Conservation (phyloP, 2,113 vertebrate genomes). For the Podilymbus podiceps region DNA sequence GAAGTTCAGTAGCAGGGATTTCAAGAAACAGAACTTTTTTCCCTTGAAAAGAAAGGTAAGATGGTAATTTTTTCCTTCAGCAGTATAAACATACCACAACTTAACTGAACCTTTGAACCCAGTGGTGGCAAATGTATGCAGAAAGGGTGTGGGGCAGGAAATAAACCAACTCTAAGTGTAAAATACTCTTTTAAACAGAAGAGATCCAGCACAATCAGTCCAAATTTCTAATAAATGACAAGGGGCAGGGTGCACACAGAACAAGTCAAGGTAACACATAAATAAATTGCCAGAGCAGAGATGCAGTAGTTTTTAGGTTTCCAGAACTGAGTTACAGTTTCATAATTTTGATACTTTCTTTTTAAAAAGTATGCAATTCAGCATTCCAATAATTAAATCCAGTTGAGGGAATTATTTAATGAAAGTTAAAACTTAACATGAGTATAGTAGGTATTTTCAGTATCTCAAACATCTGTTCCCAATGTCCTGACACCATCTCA, state of each 20-base stretch:
- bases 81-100: background rate
- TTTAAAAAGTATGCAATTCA: background rate
- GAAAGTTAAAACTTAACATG: background rate
- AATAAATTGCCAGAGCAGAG: background rate
- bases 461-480: slow-evolving; percentile 3
- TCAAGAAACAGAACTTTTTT: background rate
- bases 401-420: background rate
- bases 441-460: background rate
- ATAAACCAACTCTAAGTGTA: background rate
- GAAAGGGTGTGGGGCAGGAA: background rate
- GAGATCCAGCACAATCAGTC: background rate
- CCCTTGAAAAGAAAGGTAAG: background rate
- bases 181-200: background rate
- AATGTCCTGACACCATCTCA: background rate
- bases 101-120: background rate
- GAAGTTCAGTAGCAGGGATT: background rate
- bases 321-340: background rate
- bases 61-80: background rate
- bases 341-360: background rate
- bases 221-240: background rate
- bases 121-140: background rate
- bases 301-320: background rate
- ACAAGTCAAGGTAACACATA: background rate
- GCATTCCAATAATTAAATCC: background rate
- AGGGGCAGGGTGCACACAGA: background rate